Evolutionary conservation across 2,797 vertebrate species (phyloP).

Genomic region (Urocyon cinereoargenteus): DNA sequence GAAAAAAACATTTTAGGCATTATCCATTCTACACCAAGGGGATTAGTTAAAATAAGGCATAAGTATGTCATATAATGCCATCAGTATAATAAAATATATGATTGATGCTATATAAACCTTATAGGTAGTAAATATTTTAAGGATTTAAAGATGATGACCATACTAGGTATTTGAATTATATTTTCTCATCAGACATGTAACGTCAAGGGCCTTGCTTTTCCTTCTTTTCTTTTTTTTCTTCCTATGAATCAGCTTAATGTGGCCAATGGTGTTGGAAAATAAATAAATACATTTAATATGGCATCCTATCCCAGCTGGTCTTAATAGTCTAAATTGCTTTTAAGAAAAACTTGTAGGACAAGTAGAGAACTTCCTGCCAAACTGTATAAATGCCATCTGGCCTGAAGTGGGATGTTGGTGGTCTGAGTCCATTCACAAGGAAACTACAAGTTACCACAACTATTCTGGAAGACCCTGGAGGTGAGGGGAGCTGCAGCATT

Average conservation of each 20-base stretch:
- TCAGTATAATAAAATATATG: background rate
- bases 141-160: background rate
- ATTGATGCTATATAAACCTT: background rate
- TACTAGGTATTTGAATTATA: background rate
- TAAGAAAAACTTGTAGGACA: conserved; percentile 64
- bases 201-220: background rate
- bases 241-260: too few species aligned
- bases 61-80: background rate
- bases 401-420: conserved; percentile 47
- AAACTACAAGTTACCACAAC: conserved; percentile 50
- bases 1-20: background rate
- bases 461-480: conserved; percentile 37
- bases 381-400: conserved; percentile 61
- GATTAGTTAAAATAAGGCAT: conserved; percentile 3
- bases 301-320: conserved; percentile 61
- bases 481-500: background rate
- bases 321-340: conserved; percentile 74
- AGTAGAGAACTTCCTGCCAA: conserved; percentile 67
- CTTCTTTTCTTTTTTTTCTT: too few species aligned
- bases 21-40: background rate
- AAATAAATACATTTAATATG: conserved; percentile 65
- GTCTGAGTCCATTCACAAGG: conserved; percentile 62
- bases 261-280: conserved; percentile 47
- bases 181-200: conserved; percentile 23
- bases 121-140: background rate